Evolutionary conservation across 2,797 vertebrate species (phyloP), one percentile per base, ranked within the genome.

Genomic region (Mormyrops boulengeri): DNA sequence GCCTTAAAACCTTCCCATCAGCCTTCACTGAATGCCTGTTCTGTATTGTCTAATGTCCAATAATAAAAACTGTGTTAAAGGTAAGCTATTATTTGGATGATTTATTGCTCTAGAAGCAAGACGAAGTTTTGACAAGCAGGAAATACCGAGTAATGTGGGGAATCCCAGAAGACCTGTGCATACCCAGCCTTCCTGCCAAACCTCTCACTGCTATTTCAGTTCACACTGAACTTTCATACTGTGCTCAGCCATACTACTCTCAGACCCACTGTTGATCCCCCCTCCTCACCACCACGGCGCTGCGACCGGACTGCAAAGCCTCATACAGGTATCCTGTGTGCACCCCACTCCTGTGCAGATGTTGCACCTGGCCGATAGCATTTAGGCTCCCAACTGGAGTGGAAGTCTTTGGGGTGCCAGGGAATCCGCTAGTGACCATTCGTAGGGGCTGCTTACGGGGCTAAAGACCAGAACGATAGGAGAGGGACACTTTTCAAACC

Each of bases 281-380:
- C 62, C 11, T 49, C 52, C 95, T 97, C 92, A 98, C 98, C 97
- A 96, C 95, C 90, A 96, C 93, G n/a, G 97, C 96, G 49, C 93
- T 95, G 91, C 94, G 96, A 91, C 95, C 97, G 17, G 93, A 94
- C 89, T 85, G 88, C 91, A 98, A 92, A 12, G 97, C 97, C 88
- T 96, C 94, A 47, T 96, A 98, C 90, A 98, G 95, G 88, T 96
- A 89, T 90, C 88, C 92, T n/a, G 91, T 92, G 89, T 91, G 93
- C 86, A 95, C 26, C 0, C 55, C 89, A n/a, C 38, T 49, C n/a
- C 57, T 38, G 22, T 88, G 2, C 9, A n/a, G 85, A 22, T 53
- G 90, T 77, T 89, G 90, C 88, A 49, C 85, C 88, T 90, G 82
- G 80, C 91, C 91, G 87, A 89, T 55, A 90, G 87, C 91, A 30